Percentiles rank a stretch among this genome's conserved stretches.
phyloP scores from a whole-genome alignment of 1,140 invertebrate genomes.

The Lamellibrachia luymesi region DNA sequence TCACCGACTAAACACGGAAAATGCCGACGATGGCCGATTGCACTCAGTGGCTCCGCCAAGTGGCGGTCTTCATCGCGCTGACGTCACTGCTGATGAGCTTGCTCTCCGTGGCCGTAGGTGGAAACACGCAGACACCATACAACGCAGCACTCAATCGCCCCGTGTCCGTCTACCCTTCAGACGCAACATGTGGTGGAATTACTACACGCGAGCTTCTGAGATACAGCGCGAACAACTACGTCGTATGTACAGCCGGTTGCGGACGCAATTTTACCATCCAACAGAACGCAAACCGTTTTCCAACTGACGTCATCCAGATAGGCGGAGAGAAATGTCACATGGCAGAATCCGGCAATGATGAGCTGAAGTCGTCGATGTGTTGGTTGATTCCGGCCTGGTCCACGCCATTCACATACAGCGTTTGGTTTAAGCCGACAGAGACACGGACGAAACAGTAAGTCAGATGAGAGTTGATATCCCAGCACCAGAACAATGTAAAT shows the following conservation, averaged over 20 bases:
- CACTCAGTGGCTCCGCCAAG: background rate
- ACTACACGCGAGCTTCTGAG: background rate
- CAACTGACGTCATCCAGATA: background rate
- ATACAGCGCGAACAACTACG: background rate
- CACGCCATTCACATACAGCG: background rate
- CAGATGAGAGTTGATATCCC: too few species aligned
- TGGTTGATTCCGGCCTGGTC: background rate
- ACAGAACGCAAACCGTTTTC: background rate
- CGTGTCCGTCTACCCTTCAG: background rate
- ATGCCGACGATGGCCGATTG: background rate
- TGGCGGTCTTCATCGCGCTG: background rate
- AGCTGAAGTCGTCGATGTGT: background rate
- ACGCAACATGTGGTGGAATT: background rate
- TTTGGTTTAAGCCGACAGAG: background rate
- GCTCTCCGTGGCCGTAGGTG: background rate
- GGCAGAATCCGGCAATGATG: background rate
- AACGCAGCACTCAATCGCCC: background rate
- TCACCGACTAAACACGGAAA: background rate
- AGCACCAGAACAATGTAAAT: too few species aligned
- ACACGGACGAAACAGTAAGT: background rate
- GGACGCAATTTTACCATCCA: background rate
- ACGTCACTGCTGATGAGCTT: background rate
- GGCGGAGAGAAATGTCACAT: background rate
- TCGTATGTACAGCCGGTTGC: background rate
- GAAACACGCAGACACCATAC: background rate